These are phyloP conservation scores for Acanthochromis polyacanthus DNA, from an alignment of 2,113 vertebrate species.

Conservation along the genomic window DNA sequence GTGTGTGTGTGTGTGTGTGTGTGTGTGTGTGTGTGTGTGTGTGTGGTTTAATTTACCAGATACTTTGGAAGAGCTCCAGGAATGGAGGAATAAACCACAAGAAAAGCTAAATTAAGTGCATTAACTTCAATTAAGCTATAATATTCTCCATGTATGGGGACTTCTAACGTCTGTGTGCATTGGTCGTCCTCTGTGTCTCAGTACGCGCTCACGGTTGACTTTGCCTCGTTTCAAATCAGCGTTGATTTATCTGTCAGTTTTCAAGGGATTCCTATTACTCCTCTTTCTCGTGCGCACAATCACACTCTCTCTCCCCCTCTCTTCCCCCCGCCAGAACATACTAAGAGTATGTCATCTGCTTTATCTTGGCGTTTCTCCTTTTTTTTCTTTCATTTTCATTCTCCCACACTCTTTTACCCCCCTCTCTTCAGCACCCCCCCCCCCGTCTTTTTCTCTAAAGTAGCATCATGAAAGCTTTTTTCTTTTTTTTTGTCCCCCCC, in stretches of 20 bases:
- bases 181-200: conserved; percentile 16
- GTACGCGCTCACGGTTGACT: conserved; percentile 18
- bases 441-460: conserved; percentile 64
- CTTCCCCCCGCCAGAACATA: conserved; percentile 22
- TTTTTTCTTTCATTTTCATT: conserved; percentile 61
- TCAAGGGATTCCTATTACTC: conserved; percentile 20
- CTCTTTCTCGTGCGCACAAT: not conserved
- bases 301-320: not conserved
- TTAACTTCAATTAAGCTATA: conserved; percentile 58
- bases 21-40: conserved; percentile 68
- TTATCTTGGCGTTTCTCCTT: conserved; percentile 48
- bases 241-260: conserved; percentile 38
- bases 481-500: conserved; percentile 3
- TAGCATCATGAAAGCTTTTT: conserved; percentile 74
- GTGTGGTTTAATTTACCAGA: conserved; percentile 70
- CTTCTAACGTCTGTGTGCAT: conserved; percentile 23
- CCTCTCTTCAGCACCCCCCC: not conserved
- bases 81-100: conserved; percentile 51
- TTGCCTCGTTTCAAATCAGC: conserved; percentile 28
- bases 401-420: conserved; percentile 49
- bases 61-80: conserved; percentile 58
- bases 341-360: conserved; percentile 55
- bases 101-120: conserved; percentile 64
- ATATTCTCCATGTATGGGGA: conserved; percentile 31
- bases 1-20: conserved; percentile 70